A percentile compares a stretch with the other conserved stretches of the same genome.
Conservation (phyloP, 2,113 vertebrate genomes). For the Oceanites oceanicus region DNA sequence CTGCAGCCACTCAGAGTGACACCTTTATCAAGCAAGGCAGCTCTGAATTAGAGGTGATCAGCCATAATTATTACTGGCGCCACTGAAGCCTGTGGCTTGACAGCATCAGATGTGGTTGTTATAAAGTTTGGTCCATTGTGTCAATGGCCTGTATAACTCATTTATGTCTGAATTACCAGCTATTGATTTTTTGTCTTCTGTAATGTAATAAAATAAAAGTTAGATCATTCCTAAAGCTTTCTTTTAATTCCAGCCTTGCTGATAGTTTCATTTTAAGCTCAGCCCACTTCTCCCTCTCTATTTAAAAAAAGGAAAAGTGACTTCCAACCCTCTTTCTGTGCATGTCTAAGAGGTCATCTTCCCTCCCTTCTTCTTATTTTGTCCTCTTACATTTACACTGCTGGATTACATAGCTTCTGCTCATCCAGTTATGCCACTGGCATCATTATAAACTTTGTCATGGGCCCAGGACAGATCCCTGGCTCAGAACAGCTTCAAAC, state of each 20-base stretch:
- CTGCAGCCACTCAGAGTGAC: conserved; percentile 68
- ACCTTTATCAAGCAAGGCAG: conserved; percentile 78
- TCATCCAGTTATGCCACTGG: background rate
- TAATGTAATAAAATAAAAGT: conserved; percentile 77
- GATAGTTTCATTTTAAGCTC: conserved; percentile 30
- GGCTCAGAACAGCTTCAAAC: background rate
- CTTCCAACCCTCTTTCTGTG: background rate
- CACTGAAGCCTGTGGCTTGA: conserved; percentile 74
- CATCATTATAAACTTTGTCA: background rate
- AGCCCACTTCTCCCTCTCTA: background rate
- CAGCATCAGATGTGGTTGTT: conserved; percentile 79
- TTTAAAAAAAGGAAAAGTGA: background rate
- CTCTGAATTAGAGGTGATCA: conserved; percentile 83
- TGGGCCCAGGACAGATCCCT: background rate
- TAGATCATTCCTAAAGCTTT: conserved; percentile 63
- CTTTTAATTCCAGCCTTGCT: conserved; percentile 56
- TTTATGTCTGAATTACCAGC: conserved; percentile 74
- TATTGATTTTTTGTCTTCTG: conserved; percentile 76
- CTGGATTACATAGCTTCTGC: background rate
- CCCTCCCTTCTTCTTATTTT: background rate
- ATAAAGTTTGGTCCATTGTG: conserved; percentile 79
- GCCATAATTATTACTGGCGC: conserved; percentile 83
- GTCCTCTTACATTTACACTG: background rate
- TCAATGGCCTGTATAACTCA: conserved; percentile 82
- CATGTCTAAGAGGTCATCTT: background rate